Evolutionary conservation across 2,113 vertebrate species (phyloP).

Genomic region (Cnemophilus loriae): DNA sequence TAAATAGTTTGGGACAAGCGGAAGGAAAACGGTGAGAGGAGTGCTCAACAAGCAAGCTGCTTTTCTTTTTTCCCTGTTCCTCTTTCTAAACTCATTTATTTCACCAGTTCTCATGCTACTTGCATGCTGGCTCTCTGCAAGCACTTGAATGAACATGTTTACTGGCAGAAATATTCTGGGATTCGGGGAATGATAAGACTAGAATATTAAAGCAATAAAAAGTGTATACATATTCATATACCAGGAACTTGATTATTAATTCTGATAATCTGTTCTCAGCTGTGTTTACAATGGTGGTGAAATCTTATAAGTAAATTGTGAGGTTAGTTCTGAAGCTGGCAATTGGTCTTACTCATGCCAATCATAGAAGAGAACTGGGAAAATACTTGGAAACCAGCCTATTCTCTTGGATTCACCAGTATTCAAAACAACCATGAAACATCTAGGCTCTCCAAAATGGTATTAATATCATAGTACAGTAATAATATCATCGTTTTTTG

Average conservation of each 20-base stretch:
- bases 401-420: background rate
- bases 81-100: background rate
- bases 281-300: slow-evolving; percentile 23
- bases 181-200: background rate
- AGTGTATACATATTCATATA: slow-evolving; percentile 32
- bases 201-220: slow-evolving; percentile 35
- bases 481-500: background rate
- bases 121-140: background rate
- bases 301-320: slow-evolving; percentile 10
- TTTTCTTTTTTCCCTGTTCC: background rate
- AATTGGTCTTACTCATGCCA: background rate
- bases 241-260: slow-evolving; percentile 45
- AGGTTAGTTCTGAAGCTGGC: slow-evolving; percentile 31
- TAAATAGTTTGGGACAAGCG: background rate
- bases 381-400: slow-evolving; percentile 17
- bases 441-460: background rate
- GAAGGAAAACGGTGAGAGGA: background rate
- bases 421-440: background rate
- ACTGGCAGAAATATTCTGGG: slow-evolving; percentile 17
- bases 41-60: background rate
- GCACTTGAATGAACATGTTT: slow-evolving; percentile 42
- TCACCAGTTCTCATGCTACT: background rate
- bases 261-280: slow-evolving; percentile 51
- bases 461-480: background rate
- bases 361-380: background rate